These are phyloP conservation scores for Rhinolophus ferrumequinum DNA, from an alignment of 2,113 vertebrate genomes.

Conservation along the genomic window DNA sequence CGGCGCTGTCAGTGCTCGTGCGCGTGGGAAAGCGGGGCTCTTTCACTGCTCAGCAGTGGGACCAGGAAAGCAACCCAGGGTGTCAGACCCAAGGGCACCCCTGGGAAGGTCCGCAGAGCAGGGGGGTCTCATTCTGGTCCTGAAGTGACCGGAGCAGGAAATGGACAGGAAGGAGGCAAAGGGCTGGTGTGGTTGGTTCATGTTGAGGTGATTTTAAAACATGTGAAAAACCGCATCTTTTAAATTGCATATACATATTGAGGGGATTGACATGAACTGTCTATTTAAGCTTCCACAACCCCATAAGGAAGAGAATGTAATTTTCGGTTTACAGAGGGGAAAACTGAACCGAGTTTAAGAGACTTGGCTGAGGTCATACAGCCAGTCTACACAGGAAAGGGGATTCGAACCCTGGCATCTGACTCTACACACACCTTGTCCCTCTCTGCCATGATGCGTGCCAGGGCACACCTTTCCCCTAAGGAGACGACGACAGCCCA, in stretches of 20 bases:
- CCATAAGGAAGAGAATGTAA: not conserved
- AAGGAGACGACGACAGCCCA: not conserved
- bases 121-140: not conserved
- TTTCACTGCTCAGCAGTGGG: not conserved
- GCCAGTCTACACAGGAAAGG: not conserved
- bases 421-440: not conserved
- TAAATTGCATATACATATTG: not conserved
- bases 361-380: not conserved
- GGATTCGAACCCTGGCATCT: not conserved
- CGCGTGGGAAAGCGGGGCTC: slow-evolving; percentile 2
- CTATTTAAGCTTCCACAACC: not conserved
- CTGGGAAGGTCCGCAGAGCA: not conserved
- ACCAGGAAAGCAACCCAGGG: not conserved
- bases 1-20: not conserved
- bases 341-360: not conserved
- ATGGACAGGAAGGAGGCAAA: slow-evolving; percentile 19
- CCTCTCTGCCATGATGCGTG: not conserved
- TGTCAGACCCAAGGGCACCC: not conserved
- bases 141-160: not conserved
- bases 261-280: not conserved
- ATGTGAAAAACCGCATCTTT: not conserved
- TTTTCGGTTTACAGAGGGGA: slow-evolving; percentile 1
- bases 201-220: not conserved
- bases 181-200: not conserved
- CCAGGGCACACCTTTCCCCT: not conserved